phyloP scores from a whole-genome alignment of 2,797 vertebrate species.

The Chiloscyllium punctatum region DNA sequence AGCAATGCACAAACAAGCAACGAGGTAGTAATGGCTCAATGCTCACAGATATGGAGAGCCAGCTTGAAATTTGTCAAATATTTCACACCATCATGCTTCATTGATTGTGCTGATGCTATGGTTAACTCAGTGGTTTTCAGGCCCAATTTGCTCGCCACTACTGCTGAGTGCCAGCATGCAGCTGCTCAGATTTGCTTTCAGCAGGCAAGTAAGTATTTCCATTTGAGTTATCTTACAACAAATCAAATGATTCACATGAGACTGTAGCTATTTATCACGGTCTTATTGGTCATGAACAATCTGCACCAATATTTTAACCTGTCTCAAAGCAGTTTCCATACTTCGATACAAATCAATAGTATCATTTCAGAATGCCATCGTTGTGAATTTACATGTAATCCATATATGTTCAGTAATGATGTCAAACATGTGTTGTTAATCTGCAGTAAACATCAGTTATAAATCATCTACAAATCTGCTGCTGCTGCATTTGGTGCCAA shows the following conservation, averaged over 20 bases:
- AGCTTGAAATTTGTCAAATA: not conserved
- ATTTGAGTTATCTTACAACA: not conserved
- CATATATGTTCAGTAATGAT: not conserved
- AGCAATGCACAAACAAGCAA: not conserved
- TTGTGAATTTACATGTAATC: not conserved
- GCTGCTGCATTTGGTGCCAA: not conserved
- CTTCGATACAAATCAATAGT: not conserved
- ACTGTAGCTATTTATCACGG: not conserved
- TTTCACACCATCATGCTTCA: not conserved
- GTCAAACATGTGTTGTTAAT: conserved; percentile 8
- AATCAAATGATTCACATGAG: not conserved
- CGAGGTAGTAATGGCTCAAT: no score
- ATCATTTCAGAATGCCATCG: not conserved
- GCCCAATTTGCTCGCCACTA: not conserved
- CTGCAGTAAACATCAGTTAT: conserved; percentile 3
- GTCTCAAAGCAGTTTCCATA: not conserved
- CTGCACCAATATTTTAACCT: not conserved
- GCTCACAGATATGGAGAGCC: not conserved
- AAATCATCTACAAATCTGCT: conserved; percentile 15
- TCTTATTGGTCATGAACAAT: not conserved
- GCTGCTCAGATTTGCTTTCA: not conserved
- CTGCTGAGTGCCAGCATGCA: not conserved
- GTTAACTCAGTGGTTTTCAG: not conserved
- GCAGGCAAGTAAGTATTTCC: not conserved
- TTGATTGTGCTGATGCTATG: not conserved